These are phyloP conservation scores for Metacarcinus magister DNA, from an alignment of 2,888 invertebrate species.

Conservation along the genomic window DNA sequence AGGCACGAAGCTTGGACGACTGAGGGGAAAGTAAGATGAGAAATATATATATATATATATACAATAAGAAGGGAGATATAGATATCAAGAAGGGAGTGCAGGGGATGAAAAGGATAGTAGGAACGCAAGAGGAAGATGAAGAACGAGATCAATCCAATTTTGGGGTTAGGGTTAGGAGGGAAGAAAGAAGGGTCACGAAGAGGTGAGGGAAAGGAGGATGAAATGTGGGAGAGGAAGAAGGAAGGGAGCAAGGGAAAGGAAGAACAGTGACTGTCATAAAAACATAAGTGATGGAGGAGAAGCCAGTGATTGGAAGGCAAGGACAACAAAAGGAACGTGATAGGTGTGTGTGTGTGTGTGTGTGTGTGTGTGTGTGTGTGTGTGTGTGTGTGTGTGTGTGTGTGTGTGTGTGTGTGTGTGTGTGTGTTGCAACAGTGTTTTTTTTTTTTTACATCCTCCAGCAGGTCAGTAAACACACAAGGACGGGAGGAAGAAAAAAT, in stretches of 20 bases:
- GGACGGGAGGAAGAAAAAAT: too few relatives aligned
- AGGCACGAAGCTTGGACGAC: background rate
- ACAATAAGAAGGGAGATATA: too few relatives aligned
- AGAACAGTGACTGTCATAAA: background rate
- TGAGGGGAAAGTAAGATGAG: too few relatives aligned
- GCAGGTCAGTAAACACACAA: too few relatives aligned
- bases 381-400: constrained; percentile 12
- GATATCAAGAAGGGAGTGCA: background rate
- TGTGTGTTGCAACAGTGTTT: too few relatives aligned
- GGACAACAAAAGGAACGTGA: background rate
- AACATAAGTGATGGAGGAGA: background rate
- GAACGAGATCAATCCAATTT: background rate
- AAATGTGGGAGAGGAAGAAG: background rate
- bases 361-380: constrained; percentile 26
- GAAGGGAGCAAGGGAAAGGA: background rate
- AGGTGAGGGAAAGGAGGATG: background rate
- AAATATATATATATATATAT: too few relatives aligned
- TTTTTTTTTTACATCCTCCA: background rate
- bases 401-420: background rate
- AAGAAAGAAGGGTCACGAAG: background rate
- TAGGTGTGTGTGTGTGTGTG: background rate
- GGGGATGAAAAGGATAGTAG: background rate
- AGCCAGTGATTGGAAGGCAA: background rate
- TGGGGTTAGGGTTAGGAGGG: background rate
- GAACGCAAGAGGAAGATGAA: background rate